Evolutionary conservation across 2,888 invertebrate species (phyloP).

Genomic region (Ennomos erosarius): DNA sequence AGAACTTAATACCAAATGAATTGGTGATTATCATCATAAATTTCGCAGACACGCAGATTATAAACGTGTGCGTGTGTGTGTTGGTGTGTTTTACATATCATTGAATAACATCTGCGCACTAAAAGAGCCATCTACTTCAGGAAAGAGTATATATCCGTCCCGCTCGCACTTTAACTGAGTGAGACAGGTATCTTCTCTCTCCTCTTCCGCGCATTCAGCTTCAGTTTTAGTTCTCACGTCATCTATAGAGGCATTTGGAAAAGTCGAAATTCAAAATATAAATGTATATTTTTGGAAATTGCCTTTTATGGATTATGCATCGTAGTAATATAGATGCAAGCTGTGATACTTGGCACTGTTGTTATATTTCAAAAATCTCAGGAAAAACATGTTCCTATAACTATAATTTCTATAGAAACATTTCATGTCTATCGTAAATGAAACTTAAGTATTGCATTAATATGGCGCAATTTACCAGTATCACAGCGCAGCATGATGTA

Average conservation of each 20-base stretch:
- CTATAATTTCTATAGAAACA: not conserved
- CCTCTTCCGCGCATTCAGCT: conserved; percentile 34
- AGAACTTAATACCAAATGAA: conserved; percentile 40
- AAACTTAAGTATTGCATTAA: conserved; percentile 3
- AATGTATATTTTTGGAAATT: conserved; percentile 22
- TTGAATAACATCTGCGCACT: conserved; percentile 43
- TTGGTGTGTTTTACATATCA: conserved; percentile 55
- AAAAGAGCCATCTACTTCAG: conserved; percentile 31
- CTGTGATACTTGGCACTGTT: conserved; percentile 18
- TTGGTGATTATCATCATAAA: conserved; percentile 44
- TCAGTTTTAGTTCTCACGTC: conserved; percentile 39
- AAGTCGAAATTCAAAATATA: conserved; percentile 11
- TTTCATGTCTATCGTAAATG: not conserved
- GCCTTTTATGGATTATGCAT: conserved; percentile 27
- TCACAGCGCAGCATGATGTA: conserved; percentile 63
- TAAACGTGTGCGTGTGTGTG: conserved; percentile 77
- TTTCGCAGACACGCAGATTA: conserved; percentile 72
- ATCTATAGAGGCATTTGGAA: conserved; percentile 28
- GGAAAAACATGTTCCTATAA: not conserved
- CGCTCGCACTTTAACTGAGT: conserved; percentile 20
- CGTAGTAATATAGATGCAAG: conserved; percentile 33
- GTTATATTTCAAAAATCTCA: not conserved
- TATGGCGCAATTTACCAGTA: conserved; percentile 36
- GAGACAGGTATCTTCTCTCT: conserved; percentile 24
- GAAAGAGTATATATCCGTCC: conserved; percentile 22